phyloP scores from a whole-genome alignment of 2,797 vertebrate species.

The Sebastes alutus region DNA sequence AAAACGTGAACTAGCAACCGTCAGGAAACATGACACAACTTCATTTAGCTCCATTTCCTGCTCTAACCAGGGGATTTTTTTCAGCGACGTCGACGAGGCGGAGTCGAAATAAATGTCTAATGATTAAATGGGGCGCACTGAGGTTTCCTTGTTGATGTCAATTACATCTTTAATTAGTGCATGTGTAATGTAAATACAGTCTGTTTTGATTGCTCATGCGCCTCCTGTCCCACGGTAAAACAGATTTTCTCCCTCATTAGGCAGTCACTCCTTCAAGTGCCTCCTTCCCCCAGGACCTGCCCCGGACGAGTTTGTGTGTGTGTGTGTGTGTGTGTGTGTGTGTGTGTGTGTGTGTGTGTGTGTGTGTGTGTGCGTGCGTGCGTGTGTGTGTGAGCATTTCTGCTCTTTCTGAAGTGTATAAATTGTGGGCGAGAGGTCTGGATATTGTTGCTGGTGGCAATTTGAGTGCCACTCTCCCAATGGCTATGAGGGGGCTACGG shows the following conservation, averaged over 20 bases:
- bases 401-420: constrained; percentile 41
- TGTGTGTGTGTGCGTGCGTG: neutral
- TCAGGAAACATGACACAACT: neutral
- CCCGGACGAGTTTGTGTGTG: constrained; percentile 42
- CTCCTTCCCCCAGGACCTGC: constrained; percentile 76
- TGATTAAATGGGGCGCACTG: constrained; percentile 56
- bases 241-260: constrained; percentile 82
- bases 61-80: neutral
- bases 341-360: constrained; percentile 7
- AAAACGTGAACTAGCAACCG: neutral
- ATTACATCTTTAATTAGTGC: constrained; percentile 78
- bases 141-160: constrained; percentile 73
- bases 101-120: constrained; percentile 41
- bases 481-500: constrained; percentile 28
- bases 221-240: constrained; percentile 69
- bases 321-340: constrained; percentile 19
- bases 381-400: constrained; percentile 9
- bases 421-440: constrained; percentile 32
- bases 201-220: constrained; percentile 72
- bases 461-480: constrained; percentile 55
- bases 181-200: constrained; percentile 80
- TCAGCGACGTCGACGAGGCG: neutral
- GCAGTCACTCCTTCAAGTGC: constrained; percentile 79
- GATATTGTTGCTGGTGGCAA: constrained; percentile 51
- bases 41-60: neutral